Evolutionary conservation across 1,140 invertebrate species (phyloP).

Genomic region (Goniozus legneri): DNA sequence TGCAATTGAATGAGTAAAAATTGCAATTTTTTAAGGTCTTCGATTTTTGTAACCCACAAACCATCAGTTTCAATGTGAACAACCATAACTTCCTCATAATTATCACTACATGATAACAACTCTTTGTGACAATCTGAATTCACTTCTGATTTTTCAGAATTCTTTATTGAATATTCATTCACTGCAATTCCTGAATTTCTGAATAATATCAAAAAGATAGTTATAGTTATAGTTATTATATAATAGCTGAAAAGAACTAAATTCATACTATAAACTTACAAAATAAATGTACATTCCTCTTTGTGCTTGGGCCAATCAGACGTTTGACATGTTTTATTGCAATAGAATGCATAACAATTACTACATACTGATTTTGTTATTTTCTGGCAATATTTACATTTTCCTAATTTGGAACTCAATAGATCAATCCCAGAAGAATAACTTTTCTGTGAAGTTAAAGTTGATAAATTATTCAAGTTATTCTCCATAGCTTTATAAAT

Average conservation of each 20-base stretch:
- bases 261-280: conserved; percentile 23
- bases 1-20: conserved; percentile 21
- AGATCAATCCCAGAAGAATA: too few species aligned
- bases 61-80: conserved; percentile 1
- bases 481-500: too few species aligned
- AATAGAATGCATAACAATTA: conserved; percentile 42
- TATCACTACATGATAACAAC: conserved; percentile 19
- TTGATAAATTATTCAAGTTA: too few species aligned
- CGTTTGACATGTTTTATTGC: conserved; percentile 33
- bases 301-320: conserved; percentile 40
- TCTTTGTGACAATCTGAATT: conserved; percentile 16
- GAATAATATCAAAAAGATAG: conserved; percentile 1
- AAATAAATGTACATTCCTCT: conserved; percentile 31
- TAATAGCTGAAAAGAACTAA: neutral
- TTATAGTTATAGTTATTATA: conserved; percentile 2
- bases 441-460: too few species aligned
- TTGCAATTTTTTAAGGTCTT: conserved; percentile 4
- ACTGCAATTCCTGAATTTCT: neutral
- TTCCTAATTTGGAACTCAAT: too few species aligned
- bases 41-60: conserved; percentile 28
- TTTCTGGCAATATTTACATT: too few species aligned
- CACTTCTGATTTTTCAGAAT: conserved; percentile 5
- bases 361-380: too few species aligned
- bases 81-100: conserved; percentile 22
- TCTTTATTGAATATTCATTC: neutral